Evolutionary conservation across 2,113 vertebrate genomes (phyloP).

Genomic region (Gallinago jamesoni): DNA sequence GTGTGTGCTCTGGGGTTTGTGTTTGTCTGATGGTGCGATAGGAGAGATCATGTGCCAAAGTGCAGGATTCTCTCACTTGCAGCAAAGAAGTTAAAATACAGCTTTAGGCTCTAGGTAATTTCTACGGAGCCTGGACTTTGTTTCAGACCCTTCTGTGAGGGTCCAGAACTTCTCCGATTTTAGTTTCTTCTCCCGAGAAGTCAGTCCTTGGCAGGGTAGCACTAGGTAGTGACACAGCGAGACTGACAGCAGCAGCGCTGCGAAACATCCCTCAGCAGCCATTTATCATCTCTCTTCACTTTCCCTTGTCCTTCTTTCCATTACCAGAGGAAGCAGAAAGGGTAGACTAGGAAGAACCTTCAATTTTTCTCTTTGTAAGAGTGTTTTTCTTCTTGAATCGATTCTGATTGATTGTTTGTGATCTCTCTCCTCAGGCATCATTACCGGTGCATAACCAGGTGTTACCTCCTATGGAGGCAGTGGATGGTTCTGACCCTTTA

Average conservation of each 20-base stretch:
- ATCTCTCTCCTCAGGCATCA: slow-evolving; percentile 74
- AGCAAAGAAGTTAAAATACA: background rate
- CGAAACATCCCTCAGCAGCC: background rate
- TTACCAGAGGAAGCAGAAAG: background rate
- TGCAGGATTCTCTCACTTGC: background rate
- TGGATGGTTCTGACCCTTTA: slow-evolving; percentile 83
- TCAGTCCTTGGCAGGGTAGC: background rate
- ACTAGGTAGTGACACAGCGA: background rate
- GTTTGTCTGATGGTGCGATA: background rate
- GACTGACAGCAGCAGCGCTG: background rate
- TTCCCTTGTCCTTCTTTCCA: background rate
- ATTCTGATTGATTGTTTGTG: background rate
- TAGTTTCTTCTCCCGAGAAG: background rate
- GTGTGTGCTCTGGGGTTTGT: background rate
- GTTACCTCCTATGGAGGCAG: slow-evolving; percentile 84
- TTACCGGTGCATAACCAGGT: slow-evolving; percentile 82
- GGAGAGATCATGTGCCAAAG: background rate
- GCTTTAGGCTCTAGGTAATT: background rate
- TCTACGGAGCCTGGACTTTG: background rate
- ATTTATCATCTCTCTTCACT: background rate
- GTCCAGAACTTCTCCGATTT: background rate
- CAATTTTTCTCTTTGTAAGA: background rate
- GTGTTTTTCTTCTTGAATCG: background rate
- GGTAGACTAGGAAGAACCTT: background rate
- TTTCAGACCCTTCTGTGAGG: background rate